These are phyloP conservation scores for Dynastes tityus DNA, from an alignment of 2,888 invertebrate genomes.

Conservation along the genomic window DNA sequence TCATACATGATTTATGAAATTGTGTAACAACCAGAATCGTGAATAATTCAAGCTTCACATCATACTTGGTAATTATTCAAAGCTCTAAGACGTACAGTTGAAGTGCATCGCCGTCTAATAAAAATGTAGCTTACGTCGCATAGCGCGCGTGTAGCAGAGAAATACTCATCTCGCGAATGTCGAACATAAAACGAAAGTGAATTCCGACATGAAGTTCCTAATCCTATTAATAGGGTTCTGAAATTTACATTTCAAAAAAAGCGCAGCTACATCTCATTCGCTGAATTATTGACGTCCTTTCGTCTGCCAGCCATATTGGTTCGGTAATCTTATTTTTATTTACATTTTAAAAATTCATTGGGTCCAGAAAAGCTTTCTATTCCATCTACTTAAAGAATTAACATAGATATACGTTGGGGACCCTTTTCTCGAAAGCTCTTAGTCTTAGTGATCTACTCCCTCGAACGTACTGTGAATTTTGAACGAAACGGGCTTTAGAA, in stretches of 20 bases:
- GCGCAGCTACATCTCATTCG: slow-evolving; percentile 21
- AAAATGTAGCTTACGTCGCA: slow-evolving; percentile 14
- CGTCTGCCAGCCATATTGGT: slow-evolving; percentile 9
- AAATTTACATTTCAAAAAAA: slow-evolving; percentile 49
- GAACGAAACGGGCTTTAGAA: neutral
- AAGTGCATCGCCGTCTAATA: slow-evolving; percentile 7
- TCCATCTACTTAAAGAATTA: slow-evolving; percentile 55
- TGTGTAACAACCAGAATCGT: neutral
- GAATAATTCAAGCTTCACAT: slow-evolving; percentile 6
- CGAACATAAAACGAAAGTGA: neutral
- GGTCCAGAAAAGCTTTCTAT: slow-evolving; percentile 51
- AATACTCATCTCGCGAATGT: too few species aligned
- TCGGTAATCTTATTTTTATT: slow-evolving; percentile 56
- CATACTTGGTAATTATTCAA: slow-evolving; percentile 9
- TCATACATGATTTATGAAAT: neutral
- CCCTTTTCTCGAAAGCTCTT: slow-evolving; percentile 42
- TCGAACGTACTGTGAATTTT: slow-evolving; percentile 46
- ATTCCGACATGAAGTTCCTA: slow-evolving; percentile 37
- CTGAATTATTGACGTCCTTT: slow-evolving; percentile 26
- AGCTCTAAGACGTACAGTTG: neutral
- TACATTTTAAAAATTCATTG: slow-evolving; percentile 55
- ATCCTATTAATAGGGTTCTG: slow-evolving; percentile 45
- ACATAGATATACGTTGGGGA: slow-evolving; percentile 52
- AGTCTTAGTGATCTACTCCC: slow-evolving; percentile 24
- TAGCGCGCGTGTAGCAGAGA: neutral